These are phyloP conservation scores for Lepidocolaptes lacrymiger DNA, from an alignment of 2,797 vertebrate species.

Conservation along the genomic window DNA sequence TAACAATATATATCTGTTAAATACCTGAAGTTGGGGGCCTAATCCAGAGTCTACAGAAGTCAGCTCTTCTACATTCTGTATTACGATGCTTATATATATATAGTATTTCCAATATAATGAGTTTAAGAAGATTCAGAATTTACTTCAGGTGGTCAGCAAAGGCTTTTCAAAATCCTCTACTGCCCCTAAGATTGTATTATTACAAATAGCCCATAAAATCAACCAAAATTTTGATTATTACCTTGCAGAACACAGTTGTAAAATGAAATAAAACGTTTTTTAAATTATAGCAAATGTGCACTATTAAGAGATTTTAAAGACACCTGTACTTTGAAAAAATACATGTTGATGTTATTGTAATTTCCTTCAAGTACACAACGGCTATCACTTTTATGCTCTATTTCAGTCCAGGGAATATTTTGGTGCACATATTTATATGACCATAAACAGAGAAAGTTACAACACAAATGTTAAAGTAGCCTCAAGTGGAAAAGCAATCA, in stretches of 20 bases:
- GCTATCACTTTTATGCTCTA: background rate
- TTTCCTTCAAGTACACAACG: background rate
- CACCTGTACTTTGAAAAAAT: background rate
- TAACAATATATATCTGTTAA: background rate
- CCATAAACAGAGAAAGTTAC: background rate
- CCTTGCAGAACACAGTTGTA: slow-evolving; percentile 35
- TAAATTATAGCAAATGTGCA: background rate
- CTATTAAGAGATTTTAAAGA: slow-evolving; percentile 5
- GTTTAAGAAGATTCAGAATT: slow-evolving; percentile 6
- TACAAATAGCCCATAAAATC: slow-evolving; percentile 43
- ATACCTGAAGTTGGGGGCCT: background rate
- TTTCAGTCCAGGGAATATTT: background rate
- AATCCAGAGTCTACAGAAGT: background rate
- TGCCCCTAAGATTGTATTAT: slow-evolving; percentile 19
- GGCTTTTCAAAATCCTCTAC: background rate
- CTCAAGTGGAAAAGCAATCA: background rate
- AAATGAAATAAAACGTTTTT: slow-evolving; percentile 25
- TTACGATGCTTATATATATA: background rate
- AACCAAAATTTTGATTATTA: slow-evolving; percentile 26
- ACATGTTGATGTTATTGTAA: background rate
- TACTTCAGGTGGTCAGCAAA: slow-evolving; percentile 9
- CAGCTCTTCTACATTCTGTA: background rate
- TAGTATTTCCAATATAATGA: background rate
- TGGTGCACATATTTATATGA: background rate
- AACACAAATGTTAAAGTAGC: background rate